Base-by-base conservation (phyloP, 2,888 invertebrate genomes). In the Pseudanteris insignis region DNA sequence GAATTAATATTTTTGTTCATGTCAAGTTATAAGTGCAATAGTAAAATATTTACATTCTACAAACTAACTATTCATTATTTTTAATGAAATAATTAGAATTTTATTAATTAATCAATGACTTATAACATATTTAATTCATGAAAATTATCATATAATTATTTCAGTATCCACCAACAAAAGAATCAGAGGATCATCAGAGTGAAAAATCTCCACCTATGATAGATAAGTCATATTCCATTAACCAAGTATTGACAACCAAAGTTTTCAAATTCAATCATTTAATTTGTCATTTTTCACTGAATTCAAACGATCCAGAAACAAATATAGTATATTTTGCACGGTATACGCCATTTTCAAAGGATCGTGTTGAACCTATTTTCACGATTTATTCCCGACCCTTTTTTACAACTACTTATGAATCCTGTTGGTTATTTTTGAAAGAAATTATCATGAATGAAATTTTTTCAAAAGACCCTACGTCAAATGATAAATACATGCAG, bases 151-250 rank as follows among this genome's bases (percentile, higher is more conserved):
- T n/a, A n/a, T n/a, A n/a, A 21, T 38, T 2, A 30, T 44, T 44
- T 25, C 33, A 51, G 51, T 46, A 51, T 33, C 48, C 63, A 8
- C 58, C 53, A 9, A 53, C 36, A 8, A 57, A 59, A 32, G 54
- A 59, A 1, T 12, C 33, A 1, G 7, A 21, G 5, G 57, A 53
- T 4, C 38, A 32, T 1, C 41, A 53, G 28, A 36, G 15, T n/a
- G 58, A 61, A 7, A n/a, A n/a, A n/a, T 3, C 3, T 3, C 18
- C 18, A 4, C 4, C 6, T 3, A 10, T 32, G 12, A 53, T 50
- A 10, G 30, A 47, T 13, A 24, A 44, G 14, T 41, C 64, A 8
- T 25, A 18, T 4, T 4, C 18, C 18, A 18, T 4, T 3, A 6
- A 18, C 3, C 18, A 18, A 3, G 18, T 18, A 6, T 4, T 6